Evolutionary conservation across 30 jellyfish, hydroid and myxozoan species (phyloP).

Genomic region (Aurelia coerulea): DNA sequence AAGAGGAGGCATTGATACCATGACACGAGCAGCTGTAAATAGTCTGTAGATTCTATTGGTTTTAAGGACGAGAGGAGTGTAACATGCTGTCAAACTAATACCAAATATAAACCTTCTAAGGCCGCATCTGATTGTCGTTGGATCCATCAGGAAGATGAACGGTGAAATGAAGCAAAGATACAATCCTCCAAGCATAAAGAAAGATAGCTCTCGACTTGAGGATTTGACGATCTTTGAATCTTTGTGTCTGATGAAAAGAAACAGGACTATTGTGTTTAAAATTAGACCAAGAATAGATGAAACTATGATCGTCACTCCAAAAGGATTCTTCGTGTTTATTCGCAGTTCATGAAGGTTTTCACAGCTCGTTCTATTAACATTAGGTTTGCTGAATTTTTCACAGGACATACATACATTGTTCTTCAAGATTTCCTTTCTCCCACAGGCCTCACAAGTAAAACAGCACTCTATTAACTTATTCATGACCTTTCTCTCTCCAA

Average conservation of each 20-base stretch:
- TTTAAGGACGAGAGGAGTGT: conserved; percentile 83
- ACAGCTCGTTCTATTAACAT: conserved; percentile 6
- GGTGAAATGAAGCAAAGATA: conserved; percentile 71
- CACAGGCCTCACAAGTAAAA: conserved; percentile 48
- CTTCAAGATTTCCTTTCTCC: conserved; percentile 11
- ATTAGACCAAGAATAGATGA: conserved; percentile 30
- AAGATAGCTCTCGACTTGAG: conserved; percentile 64
- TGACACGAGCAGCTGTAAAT: conserved; percentile 69
- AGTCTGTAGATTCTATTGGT: conserved; percentile 83
- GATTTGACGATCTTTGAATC: conserved; percentile 62
- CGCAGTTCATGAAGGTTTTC: conserved; percentile 13
- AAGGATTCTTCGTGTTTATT: neutral
- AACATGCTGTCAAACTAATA: conserved; percentile 75
- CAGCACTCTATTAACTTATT: conserved; percentile 40
- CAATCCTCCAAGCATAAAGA: conserved; percentile 49
- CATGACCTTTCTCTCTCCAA: conserved; percentile 9
- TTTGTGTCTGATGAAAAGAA: conserved; percentile 33
- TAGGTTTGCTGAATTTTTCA: conserved; percentile 23
- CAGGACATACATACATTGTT: conserved; percentile 45
- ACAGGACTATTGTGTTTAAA: conserved; percentile 27
- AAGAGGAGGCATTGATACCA: conserved; percentile 49
- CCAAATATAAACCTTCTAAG: conserved; percentile 75
- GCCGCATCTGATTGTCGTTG: conserved; percentile 57
- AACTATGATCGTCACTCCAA: conserved; percentile 7
- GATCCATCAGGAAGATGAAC: conserved; percentile 32